A percentile compares a stretch with the other conserved stretches of the same genome.
Evolutionary conservation across 2,797 vertebrate species (phyloP).

Genomic region (Rallus crepitans): DNA sequence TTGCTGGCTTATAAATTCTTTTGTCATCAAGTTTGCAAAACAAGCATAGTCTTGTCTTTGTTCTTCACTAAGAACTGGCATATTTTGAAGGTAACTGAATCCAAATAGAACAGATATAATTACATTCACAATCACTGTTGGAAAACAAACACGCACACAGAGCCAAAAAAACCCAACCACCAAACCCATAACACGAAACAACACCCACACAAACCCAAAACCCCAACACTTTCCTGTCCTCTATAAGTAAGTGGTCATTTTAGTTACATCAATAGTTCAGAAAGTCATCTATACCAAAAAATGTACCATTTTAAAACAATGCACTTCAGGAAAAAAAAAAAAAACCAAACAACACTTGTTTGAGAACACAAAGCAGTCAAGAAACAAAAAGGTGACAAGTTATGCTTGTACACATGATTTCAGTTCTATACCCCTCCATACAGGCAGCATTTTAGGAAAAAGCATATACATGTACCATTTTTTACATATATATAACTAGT

Average conservation of each 20-base stretch:
- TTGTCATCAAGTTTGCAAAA: slow-evolving; percentile 93
- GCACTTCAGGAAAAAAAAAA: background rate
- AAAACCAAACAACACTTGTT: background rate
- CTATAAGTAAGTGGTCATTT: background rate
- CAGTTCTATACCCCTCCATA: background rate
- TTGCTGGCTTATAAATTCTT: slow-evolving; percentile 94
- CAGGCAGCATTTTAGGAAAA: background rate
- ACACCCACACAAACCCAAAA: background rate
- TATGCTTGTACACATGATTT: background rate
- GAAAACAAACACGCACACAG: background rate
- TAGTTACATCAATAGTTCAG: background rate
- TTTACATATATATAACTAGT: background rate
- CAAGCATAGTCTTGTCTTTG: slow-evolving; percentile 87
- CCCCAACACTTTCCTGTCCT: background rate
- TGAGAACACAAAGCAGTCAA: background rate
- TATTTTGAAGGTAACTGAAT: slow-evolving; percentile 85
- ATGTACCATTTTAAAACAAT: background rate
- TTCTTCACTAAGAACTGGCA: slow-evolving; percentile 88
- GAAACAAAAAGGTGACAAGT: background rate
- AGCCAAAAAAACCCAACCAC: no score
- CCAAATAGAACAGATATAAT: slow-evolving; percentile 43
- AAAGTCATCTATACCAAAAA: background rate
- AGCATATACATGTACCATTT: background rate
- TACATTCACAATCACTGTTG: background rate
- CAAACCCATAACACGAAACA: background rate